Evolutionary conservation across 2,888 invertebrate genomes (phyloP), one percentile per base, ranked within the genome.

Genomic region (Erynnis tages): DNA sequence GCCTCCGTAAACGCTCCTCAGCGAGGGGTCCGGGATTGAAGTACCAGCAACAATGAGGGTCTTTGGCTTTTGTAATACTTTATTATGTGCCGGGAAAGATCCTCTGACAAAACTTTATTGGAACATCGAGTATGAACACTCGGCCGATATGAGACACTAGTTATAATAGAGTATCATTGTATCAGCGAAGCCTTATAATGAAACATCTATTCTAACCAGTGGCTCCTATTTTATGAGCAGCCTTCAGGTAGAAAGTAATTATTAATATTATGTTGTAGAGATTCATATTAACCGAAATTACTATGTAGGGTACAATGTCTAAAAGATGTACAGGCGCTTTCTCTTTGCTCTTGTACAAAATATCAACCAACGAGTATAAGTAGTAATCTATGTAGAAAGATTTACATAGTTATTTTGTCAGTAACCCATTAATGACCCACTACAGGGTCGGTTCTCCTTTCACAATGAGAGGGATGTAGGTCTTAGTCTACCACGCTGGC

Each of bases 1-100:
- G 47, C 45, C 10, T 7, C 3, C 61, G 38, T 53, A 53, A 86
- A 79, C 76, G 72, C 62, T 56, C 67, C 58, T 44, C 41, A 44
- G 71, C 60, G 55, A 67, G 61, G 68, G 76, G 74, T 74, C 69
- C 73, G 77, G 81, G 83, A 86, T 86, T 87, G 86, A 82, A 87
- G 87, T 84, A 82, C 85, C 85, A 78, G 80, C 84, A 87, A 89
- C 89, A 89, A 88, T 88, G 88, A 85, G 82, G 86, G 85, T 87
- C 88, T 88, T 85, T 87, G 87, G 84, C 88, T 88, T 86, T 88
- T 88, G 88, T 87, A 86, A 88, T 88, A 88, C 87, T 88, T 88
- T 88, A 89, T 89, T 87, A 88, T 86, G 88, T 88, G 87, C 79
- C 79, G 76, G 82, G 81, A 77, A 82, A 86, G 83, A 88, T 87